These are phyloP conservation scores for Anthophora plumipes DNA, from an alignment of 2,888 invertebrate species.

Conservation along the genomic window DNA sequence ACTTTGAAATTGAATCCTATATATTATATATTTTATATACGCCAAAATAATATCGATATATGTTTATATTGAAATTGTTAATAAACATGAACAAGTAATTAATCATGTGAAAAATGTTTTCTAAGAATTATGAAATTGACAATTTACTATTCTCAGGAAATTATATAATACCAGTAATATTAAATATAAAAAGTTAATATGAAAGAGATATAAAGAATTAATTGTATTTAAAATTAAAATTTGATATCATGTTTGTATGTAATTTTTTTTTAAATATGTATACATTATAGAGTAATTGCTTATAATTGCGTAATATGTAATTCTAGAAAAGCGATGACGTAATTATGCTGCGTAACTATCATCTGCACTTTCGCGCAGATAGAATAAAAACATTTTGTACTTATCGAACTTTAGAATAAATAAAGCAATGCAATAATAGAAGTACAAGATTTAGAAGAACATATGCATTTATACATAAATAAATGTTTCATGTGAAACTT, in stretches of 20 bases:
- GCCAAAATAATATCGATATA: neutral
- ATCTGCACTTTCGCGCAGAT: neutral
- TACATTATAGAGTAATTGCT: neutral
- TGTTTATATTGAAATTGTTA: neutral
- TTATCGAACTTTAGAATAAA: neutral
- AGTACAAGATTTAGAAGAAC: neutral
- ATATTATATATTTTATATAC: neutral
- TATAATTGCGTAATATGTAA: neutral
- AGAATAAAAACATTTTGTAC: neutral
- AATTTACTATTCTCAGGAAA: neutral
- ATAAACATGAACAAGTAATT: neutral
- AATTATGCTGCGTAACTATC: neutral
- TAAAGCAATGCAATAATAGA: neutral
- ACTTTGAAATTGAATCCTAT: neutral
- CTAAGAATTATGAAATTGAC: neutral
- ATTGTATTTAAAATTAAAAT: neutral
- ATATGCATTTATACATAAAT: neutral
- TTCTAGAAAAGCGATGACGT: neutral
- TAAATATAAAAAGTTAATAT: neutral
- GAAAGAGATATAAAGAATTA: neutral
- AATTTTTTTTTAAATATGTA: too few relatives aligned
- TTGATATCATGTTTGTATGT: neutral
- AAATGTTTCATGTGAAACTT: neutral
- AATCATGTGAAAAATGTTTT: too few relatives aligned
- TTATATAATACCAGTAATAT: neutral